Base-by-base conservation (phyloP, 2,797 vertebrate species). In the Coracias cyanogaster region DNA sequence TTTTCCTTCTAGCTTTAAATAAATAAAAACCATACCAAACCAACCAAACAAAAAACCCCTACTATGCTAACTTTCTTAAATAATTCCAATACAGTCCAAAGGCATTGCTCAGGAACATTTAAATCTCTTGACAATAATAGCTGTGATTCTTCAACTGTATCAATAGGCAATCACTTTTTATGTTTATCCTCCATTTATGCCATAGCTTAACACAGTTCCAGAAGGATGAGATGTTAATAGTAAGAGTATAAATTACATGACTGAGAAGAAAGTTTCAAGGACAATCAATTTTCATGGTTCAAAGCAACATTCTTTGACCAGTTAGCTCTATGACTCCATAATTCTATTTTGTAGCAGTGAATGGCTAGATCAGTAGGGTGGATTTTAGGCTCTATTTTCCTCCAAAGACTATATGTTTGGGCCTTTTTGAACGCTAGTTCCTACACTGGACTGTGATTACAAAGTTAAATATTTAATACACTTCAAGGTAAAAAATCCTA, bases 231-330 rank as follows among this genome's bases (percentile, higher is more conserved):
- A 74, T 71, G 14, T 52, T 91, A 87, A 82, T 31, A 67, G 64
- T n/a, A 70, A 72, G 24, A 33, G 29, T 48, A 61, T 71, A 94
- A 94, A 90, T 92, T 92, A 82, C 22, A 90, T 18, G 31, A 86
- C 33, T 70, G 78, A 76, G 35, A 89, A 93, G 12, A 82, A 95
- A 93, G 51, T 93, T 93, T 93, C 77, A 89, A 90, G 62, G 82
- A 74, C 67, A 88, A 94, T 90, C 62, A 92, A 15, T 77, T 86
- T 74, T 84, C 83, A 86, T 85, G 67, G 51, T 76, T 76, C 1
- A 4, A 95, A 84, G 13, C 7, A 90, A 60, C 21, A 26, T 60
- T 74, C 21, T 86, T 86, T 82, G 55, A 83, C 46, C 57, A 79
- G 46, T 70, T 91, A 90, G 14, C 2, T 76, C 28, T 37, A 20